These are phyloP conservation scores for Leptodactylus fuscus DNA, from an alignment of 2,113 vertebrate genomes.

Conservation along the genomic window DNA sequence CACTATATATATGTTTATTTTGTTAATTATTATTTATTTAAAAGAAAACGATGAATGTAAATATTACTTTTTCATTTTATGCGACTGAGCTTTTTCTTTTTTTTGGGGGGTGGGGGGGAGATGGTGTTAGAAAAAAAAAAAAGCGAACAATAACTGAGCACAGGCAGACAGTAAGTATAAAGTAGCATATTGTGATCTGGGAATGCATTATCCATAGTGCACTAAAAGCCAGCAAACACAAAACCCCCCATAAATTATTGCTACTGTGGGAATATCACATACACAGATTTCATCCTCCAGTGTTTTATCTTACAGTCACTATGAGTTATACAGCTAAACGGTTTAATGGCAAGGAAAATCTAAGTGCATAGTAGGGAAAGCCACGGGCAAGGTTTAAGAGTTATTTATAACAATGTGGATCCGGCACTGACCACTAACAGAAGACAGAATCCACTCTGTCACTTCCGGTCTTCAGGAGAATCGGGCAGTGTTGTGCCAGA, in stretches of 20 bases:
- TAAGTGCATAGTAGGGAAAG: not conserved
- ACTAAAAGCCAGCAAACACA: not conserved
- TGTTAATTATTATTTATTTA: no score
- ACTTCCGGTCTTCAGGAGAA: not conserved
- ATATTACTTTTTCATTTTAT: no score
- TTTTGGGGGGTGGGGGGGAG: no score
- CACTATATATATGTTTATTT: no score
- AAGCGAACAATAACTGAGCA: not conserved
- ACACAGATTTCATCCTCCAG: not conserved
- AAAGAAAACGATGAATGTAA: no score
- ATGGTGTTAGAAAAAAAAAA: no score
- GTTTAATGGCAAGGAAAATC: not conserved
- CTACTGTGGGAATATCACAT: constrained; percentile 7
- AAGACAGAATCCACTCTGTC: not conserved
- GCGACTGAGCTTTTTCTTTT: no score
- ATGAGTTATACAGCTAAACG: constrained; percentile 13
- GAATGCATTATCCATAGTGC: not conserved
- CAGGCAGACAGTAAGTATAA: not conserved
- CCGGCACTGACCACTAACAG: not conserved
- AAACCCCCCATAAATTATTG: not conserved
- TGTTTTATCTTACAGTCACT: constrained; percentile 8
- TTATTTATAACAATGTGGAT: constrained; percentile 8
- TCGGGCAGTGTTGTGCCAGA: not conserved
- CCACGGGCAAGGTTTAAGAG: not conserved
- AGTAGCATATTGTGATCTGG: not conserved